Base-by-base conservation (phyloP, 2,113 vertebrate species). In the Crotalus helleri region DNA sequence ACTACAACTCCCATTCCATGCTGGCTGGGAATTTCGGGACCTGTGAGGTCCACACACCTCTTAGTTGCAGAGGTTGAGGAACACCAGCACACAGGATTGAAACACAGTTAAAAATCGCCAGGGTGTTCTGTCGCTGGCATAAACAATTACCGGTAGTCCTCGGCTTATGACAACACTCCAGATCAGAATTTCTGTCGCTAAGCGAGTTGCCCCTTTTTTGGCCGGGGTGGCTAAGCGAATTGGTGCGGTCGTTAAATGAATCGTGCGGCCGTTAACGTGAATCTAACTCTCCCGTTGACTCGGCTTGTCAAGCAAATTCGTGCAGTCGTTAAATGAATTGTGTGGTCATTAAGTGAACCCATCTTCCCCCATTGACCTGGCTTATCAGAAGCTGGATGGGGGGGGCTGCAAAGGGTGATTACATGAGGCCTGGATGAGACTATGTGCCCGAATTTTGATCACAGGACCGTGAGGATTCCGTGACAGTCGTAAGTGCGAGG, bases 241-340 rank as follows among this genome's bases (percentile, higher is more conserved):
- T 13, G 5, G 64, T 5, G 12, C 64, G 29, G 29, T n/a, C 5
- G 4, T 69, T 69, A 69, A 69, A 69, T 2, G 29, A 69, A 69
- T 69, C 29, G 5, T 1, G 0, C 0, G 0, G 12, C 13, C 4
- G 12, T n/a, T 69, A n/a, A n/a, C 13, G 4, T 69, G 29, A 69
- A 69, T 51, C 49, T 1, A 51, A 8, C 49, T 51, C 7, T 8
- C 49, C 49, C 49, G 1, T 51, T 51, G 49, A 51, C 49, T 8
- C 8, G 8, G 49, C 49, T 51, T 51, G 4, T n/a, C 13, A 64
- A 64, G 64, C 12, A 1, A 69, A 69, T 69, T 13, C 12, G 12
- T 5, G 12, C 29, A 69, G 29, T 15, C 6, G 11, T 69, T 69
- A 69, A 69, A 69, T 0, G 12, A 33, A 69, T 69, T 12, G 1